Conservation (phyloP, 2,888 invertebrate species). For the Pemphredon lugubris region DNA sequence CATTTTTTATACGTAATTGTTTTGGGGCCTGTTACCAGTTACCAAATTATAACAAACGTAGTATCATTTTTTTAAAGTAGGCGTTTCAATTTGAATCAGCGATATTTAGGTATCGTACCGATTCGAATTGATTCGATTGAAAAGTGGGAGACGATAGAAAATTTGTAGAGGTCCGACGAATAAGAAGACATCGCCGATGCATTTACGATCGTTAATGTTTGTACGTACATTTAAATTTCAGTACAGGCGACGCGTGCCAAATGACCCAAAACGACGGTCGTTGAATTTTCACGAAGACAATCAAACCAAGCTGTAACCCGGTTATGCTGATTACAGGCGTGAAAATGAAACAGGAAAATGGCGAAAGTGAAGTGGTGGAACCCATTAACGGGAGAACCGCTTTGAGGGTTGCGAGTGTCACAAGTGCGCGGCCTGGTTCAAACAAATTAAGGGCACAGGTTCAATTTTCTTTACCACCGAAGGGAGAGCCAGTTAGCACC, state of each 20-base stretch:
- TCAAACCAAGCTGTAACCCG: slow-evolving; percentile 27
- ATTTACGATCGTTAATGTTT: background rate
- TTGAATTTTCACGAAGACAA: slow-evolving; percentile 25
- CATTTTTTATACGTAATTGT: no score
- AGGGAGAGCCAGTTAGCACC: background rate
- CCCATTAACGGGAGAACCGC: slow-evolving; percentile 20
- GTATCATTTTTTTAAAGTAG: no score
- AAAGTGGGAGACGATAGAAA: no score
- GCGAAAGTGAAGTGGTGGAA: slow-evolving; percentile 17
- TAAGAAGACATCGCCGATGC: background rate
- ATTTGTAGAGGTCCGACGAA: no score
- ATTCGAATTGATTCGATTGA: background rate
- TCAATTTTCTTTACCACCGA: slow-evolving; percentile 7
- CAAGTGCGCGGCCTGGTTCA: slow-evolving; percentile 12
- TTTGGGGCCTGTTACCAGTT: no score
- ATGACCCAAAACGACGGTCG: slow-evolving; percentile 6
- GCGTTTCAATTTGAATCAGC: no score
- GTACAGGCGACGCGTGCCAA: background rate
- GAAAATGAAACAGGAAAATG: slow-evolving; percentile 25
- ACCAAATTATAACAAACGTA: no score
- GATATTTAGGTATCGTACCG: no score
- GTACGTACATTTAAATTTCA: background rate
- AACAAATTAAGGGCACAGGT: slow-evolving; percentile 16
- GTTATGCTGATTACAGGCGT: slow-evolving; percentile 32
- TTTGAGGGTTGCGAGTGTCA: slow-evolving; percentile 32